phyloP scores from a whole-genome alignment of 2,888 invertebrate genomes.

The Perdita meconis region DNA sequence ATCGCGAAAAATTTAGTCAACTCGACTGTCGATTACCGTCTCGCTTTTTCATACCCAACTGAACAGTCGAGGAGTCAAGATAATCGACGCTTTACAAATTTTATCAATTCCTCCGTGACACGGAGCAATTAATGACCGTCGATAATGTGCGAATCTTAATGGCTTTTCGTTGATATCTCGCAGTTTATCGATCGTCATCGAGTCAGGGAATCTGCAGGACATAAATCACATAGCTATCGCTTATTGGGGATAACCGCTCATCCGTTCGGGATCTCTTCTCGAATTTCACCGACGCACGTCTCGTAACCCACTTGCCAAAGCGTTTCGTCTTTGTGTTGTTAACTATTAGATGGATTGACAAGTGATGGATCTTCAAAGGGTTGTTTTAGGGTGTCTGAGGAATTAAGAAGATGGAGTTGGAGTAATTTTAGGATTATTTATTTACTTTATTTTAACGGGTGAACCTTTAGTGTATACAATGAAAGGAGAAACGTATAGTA shows the following conservation, averaged over 20 bases:
- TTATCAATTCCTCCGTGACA: background rate
- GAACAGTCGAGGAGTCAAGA: no score
- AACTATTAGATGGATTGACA: conserved; percentile 1
- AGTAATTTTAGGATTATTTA: no score
- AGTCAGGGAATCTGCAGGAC: conserved; percentile 12
- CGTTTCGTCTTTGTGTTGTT: conserved; percentile 7
- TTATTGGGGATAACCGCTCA: conserved; percentile 35
- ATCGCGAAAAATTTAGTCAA: conserved; percentile 30
- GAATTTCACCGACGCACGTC: conserved; percentile 51
- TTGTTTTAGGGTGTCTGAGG: no score
- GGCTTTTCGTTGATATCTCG: background rate
- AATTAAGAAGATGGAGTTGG: no score
- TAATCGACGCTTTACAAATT: background rate
- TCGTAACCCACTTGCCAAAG: conserved; percentile 32
- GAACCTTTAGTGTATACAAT: no score
- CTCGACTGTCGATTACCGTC: conserved; percentile 15
- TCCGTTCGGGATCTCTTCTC: conserved; percentile 33
- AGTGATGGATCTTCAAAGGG: no score
- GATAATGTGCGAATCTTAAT: conserved; percentile 16
- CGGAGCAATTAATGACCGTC: conserved; percentile 9
- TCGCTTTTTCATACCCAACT: background rate
- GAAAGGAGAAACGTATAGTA: no score
- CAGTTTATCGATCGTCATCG: conserved; percentile 10
- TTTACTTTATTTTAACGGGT: no score
- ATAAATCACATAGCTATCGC: conserved; percentile 34